Conservation (phyloP, 2,797 vertebrate species). For the Anguilla anguilla region DNA sequence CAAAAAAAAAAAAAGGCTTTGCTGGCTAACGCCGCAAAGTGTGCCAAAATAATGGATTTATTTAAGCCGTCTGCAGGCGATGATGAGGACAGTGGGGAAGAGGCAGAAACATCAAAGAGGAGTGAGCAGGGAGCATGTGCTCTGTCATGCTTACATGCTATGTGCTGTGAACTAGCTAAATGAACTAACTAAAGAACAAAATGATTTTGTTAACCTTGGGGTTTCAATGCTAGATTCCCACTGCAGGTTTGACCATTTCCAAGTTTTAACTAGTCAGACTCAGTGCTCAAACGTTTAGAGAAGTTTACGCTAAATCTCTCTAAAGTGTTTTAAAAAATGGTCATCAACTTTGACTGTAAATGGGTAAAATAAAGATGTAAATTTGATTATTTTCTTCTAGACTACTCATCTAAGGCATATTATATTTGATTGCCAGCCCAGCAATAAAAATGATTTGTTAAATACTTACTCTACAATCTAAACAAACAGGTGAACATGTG, state of each 20-base stretch:
- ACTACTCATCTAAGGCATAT: constrained; percentile 12
- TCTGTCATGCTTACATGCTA: constrained; percentile 34
- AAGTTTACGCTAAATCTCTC: constrained; percentile 23
- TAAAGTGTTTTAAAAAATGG: constrained; percentile 22
- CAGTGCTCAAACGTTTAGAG: constrained; percentile 30
- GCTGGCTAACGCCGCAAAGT: constrained; percentile 19
- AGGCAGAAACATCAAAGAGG: constrained; percentile 35
- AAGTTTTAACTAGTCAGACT: constrained; percentile 28
- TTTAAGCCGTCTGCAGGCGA: constrained; percentile 22
- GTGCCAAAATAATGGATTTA: constrained; percentile 12
- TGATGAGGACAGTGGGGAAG: constrained; percentile 30
- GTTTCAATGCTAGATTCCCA: constrained; percentile 15
- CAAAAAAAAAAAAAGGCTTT: constrained; percentile 21
- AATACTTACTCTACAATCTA: constrained; percentile 15
- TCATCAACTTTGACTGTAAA: not conserved
- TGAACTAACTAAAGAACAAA: constrained; percentile 6
- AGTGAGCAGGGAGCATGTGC: constrained; percentile 30
- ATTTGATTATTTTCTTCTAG: constrained; percentile 19
- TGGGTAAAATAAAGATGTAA: constrained; percentile 4
- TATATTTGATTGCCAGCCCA: constrained; percentile 15
- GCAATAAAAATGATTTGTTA: constrained; percentile 8
- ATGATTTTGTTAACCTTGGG: constrained; percentile 20
- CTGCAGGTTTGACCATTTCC: constrained; percentile 29
- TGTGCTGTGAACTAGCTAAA: constrained; percentile 30
- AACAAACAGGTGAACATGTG: not conserved